These are phyloP conservation scores for Chaenocephalus aceratus DNA, from an alignment of 2,113 vertebrate genomes.

Conservation along the genomic window DNA sequence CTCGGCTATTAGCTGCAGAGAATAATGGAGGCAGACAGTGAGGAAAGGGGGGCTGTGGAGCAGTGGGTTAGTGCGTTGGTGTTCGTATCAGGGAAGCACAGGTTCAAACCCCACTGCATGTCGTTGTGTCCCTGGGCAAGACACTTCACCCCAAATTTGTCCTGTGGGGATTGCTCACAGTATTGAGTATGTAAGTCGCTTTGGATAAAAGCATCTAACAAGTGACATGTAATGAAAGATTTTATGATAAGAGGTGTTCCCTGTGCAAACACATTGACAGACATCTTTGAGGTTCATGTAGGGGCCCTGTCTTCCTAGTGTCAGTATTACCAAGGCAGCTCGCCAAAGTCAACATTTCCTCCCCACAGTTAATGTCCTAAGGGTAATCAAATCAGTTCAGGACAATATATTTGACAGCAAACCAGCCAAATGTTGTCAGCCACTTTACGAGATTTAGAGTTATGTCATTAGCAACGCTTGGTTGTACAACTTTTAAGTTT, in stretches of 20 bases:
- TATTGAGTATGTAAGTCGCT: no score
- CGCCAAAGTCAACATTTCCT: slow-evolving; percentile 43
- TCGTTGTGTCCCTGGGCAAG: no score
- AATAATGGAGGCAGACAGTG: not conserved
- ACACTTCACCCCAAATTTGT: no score
- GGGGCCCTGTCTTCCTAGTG: slow-evolving; percentile 1
- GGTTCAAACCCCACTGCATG: no score
- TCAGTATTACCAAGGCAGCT: slow-evolving; percentile 21
- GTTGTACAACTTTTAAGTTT: not conserved
- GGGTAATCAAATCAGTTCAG: slow-evolving; percentile 20
- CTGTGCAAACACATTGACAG: slow-evolving; percentile 28
- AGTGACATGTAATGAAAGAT: no score
- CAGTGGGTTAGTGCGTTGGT: no score
- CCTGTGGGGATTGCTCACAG: no score
- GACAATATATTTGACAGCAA: slow-evolving; percentile 16
- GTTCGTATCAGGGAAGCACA: no score
- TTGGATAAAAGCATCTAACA: no score
- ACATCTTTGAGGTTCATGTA: slow-evolving; percentile 18
- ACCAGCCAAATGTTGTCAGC: slow-evolving; percentile 2
- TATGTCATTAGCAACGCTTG: not conserved
- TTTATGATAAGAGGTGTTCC: slow-evolving; percentile 8
- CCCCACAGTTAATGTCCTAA: not conserved
- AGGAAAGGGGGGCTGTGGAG: not conserved
- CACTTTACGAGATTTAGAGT: not conserved
- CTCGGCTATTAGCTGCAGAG: slow-evolving; percentile 86